These are phyloP conservation scores for Cotesia chilonis DNA, from an alignment of 1,140 invertebrate genomes.

Conservation along the genomic window DNA sequence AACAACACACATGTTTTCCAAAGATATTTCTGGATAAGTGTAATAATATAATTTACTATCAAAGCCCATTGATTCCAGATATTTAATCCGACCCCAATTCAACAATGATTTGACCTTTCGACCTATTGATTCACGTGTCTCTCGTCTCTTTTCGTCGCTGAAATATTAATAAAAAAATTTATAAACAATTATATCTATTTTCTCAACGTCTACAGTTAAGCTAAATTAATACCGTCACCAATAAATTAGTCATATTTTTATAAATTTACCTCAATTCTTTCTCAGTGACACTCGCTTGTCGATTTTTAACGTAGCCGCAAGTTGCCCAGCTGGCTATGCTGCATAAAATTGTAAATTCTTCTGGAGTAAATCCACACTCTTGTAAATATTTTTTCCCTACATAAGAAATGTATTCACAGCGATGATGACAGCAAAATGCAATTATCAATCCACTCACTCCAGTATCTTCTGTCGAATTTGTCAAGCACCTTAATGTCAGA, in stretches of 20 bases:
- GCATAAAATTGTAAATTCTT: slow-evolving; percentile 80
- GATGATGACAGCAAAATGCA: slow-evolving; percentile 89
- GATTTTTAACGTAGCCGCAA: slow-evolving; percentile 70
- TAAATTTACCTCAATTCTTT: neutral
- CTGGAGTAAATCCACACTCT: slow-evolving; percentile 66
- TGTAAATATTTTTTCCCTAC: slow-evolving; percentile 73
- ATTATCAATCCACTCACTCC: slow-evolving; percentile 73
- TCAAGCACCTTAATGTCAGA: slow-evolving; percentile 75
- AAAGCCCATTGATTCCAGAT: slow-evolving; percentile 70
- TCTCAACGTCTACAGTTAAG: slow-evolving; percentile 19
- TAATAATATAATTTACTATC: slow-evolving; percentile 72
- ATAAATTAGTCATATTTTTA: neutral
- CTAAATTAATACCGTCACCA: neutral
- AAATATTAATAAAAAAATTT: slow-evolving; percentile 37
- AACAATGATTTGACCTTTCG: slow-evolving; percentile 78
- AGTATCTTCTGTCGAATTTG: slow-evolving; percentile 54
- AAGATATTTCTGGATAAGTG: slow-evolving; percentile 71
- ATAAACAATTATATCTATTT: slow-evolving; percentile 45
- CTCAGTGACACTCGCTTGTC: neutral
- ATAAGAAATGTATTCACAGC: slow-evolving; percentile 76
- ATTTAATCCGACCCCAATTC: slow-evolving; percentile 77
- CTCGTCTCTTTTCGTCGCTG: slow-evolving; percentile 18
- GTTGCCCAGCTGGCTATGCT: slow-evolving; percentile 87
- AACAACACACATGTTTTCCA: slow-evolving; percentile 83
- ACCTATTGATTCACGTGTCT: slow-evolving; percentile 73